Evolutionary conservation across 2,888 invertebrate genomes (phyloP).

Genomic region (Brachyptera risi): DNA sequence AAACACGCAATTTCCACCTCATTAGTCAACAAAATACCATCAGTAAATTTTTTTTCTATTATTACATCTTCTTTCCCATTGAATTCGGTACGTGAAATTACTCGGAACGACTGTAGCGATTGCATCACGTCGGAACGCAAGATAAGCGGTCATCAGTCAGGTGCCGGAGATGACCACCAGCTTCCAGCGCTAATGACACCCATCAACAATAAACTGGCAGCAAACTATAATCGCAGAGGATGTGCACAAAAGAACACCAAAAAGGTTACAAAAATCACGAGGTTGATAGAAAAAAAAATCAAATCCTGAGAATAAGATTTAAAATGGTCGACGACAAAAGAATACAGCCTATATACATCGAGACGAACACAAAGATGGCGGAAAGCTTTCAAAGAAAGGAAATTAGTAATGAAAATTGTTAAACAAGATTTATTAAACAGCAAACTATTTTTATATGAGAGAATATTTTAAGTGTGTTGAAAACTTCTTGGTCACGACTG

Average conservation of each 20-base stretch:
- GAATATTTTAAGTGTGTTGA: background rate
- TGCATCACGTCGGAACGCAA: background rate
- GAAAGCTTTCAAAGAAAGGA: background rate
- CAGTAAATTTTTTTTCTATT: background rate
- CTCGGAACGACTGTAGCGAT: background rate
- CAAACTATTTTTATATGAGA: background rate
- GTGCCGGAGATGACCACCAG: background rate
- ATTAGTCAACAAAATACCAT: too few species aligned
- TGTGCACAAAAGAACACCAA: too few species aligned
- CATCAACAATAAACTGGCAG: too few species aligned
- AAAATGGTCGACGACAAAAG: background rate
- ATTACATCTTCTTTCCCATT: background rate
- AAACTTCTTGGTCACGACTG: background rate
- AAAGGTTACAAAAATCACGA: too few species aligned
- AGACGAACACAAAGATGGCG: background rate
- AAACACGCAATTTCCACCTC: too few species aligned
- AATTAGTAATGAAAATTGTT: background rate
- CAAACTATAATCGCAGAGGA: too few species aligned
- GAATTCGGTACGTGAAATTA: background rate
- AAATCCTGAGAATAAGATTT: background rate
- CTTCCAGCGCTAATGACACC: conserved; percentile 11
- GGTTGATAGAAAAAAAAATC: too few species aligned
- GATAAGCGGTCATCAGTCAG: too few species aligned
- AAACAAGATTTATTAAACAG: background rate
- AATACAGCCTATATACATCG: too few species aligned